Evolutionary conservation across 2,888 invertebrate genomes (phyloP).

Genomic region (Plagodis pulveraria): DNA sequence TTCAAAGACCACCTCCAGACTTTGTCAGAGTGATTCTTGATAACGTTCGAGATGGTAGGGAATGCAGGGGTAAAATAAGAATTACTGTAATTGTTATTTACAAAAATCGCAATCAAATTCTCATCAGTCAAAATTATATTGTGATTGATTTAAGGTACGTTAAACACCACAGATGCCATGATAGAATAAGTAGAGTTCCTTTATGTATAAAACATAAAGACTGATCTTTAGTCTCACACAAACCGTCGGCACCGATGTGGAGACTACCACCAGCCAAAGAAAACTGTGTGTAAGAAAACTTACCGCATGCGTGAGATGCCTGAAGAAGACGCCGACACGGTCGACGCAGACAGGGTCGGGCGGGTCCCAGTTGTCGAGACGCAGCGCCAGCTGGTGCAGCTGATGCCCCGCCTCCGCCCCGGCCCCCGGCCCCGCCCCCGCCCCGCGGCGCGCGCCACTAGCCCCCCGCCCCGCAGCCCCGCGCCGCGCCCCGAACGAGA

Average conservation of each 20-base stretch:
- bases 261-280: background rate
- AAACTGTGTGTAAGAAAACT: background rate
- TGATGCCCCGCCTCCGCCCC: conserved; percentile 74
- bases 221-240: no score
- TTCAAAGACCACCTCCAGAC: no score
- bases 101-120: no score
- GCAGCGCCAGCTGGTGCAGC: conserved; percentile 94
- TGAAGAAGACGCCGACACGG: conserved; percentile 96
- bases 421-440: conserved; percentile 68
- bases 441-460: conserved; percentile 63
- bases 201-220: no score
- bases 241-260: background rate
- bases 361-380: conserved; percentile 95
- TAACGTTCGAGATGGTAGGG: no score
- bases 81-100: no score
- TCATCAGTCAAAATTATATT: no score
- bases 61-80: no score
- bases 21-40: no score
- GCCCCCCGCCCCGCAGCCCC: conserved; percentile 78
- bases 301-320: conserved; percentile 78
- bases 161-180: no score
- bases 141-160: no score
- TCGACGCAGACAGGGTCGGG: conserved; percentile 97
- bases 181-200: no score
- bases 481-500: conserved; percentile 92